A percentile compares a stretch with the other conserved stretches of the same genome.
Evolutionary conservation across 2,113 vertebrate species (phyloP).

Genomic region (Oriolus oriolus): DNA sequence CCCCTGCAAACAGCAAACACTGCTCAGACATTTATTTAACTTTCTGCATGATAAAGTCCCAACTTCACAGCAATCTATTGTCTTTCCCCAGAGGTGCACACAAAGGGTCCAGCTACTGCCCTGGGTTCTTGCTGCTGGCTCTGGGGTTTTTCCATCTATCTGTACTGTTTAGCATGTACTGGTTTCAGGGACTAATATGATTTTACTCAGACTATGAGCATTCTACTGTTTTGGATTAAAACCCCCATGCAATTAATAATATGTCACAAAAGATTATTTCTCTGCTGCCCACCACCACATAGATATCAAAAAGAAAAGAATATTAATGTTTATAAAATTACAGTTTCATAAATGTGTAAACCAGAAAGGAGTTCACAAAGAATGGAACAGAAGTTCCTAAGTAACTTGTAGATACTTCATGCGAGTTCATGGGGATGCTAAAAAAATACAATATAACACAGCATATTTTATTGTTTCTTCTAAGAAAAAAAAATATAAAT

Average conservation of each 20-base stretch:
- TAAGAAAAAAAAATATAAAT: neutral
- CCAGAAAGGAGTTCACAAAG: neutral
- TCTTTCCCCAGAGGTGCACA: neutral
- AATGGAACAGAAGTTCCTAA: neutral
- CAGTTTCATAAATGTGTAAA: neutral
- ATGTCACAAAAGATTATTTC: neutral
- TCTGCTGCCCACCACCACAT: neutral
- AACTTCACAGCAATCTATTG: neutral
- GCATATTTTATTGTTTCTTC: neutral
- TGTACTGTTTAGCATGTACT: neutral
- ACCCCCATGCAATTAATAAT: rapidly evolving
- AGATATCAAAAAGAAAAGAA: neutral
- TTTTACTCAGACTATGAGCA: neutral
- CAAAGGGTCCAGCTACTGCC: neutral
- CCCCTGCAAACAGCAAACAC: constrained; percentile 49
- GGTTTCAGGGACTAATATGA: neutral
- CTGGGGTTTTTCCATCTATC: neutral
- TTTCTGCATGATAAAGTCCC: constrained; percentile 13
- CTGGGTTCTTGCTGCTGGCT: neutral
- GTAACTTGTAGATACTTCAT: neutral
- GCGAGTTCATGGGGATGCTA: neutral
- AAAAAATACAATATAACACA: neutral
- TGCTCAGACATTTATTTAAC: constrained; percentile 5
- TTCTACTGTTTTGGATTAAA: neutral
- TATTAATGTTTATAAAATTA: neutral